A percentile compares a stretch with the other conserved stretches of the same genome.
Conservation (phyloP, 2,113 vertebrate species). For the Pantherophis guttatus region DNA sequence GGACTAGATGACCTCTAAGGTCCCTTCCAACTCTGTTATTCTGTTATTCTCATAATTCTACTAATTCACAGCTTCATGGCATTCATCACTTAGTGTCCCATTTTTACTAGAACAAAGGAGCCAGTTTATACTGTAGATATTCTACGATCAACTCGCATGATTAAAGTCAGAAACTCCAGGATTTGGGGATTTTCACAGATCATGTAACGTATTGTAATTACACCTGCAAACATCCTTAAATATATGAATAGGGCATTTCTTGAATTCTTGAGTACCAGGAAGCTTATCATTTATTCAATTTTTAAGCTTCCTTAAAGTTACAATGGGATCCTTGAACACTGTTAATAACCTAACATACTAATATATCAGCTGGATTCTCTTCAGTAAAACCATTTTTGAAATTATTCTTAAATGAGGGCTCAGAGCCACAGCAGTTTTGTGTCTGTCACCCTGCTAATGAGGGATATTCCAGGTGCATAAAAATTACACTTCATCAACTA, state of each 20-base stretch:
- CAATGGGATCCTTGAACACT: background rate
- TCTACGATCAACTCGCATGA: background rate
- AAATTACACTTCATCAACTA: background rate
- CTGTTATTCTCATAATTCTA: background rate
- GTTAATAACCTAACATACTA: background rate
- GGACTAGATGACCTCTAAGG: background rate
- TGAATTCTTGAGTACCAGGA: background rate
- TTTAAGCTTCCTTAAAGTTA: background rate
- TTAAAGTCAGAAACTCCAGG: no score
- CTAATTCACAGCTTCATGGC: background rate
- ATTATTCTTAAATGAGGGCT: background rate
- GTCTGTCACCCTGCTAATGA: background rate
- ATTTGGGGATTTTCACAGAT: background rate
- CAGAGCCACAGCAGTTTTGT: background rate
- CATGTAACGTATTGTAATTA: background rate
- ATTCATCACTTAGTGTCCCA: no score
- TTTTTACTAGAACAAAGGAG: background rate
- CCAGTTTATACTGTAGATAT: background rate
- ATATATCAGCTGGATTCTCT: background rate
- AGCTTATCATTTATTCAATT: background rate
- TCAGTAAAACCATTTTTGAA: background rate
- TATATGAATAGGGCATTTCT: background rate
- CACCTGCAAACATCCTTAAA: background rate
- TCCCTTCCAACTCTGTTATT: background rate
- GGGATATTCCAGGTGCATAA: background rate